phyloP scores from a whole-genome alignment of 2,113 vertebrate genomes.

The Dipodomys ordii region DNA sequence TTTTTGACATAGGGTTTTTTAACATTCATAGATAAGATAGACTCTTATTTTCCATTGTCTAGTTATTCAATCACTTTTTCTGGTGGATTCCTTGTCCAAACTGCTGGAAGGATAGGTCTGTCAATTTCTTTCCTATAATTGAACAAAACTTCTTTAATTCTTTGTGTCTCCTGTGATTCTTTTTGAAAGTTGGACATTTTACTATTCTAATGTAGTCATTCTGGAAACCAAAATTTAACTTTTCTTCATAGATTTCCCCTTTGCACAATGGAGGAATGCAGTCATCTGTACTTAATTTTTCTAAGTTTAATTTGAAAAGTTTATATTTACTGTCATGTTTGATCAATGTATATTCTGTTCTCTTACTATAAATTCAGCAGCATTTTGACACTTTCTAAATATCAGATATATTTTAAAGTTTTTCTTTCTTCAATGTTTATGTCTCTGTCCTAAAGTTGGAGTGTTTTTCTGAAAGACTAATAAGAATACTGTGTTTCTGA shows the following conservation, averaged over 20 bases:
- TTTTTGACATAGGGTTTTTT: neutral
- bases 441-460: neutral
- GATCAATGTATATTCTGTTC: neutral
- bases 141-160: too few relatives aligned
- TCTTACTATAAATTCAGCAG: neutral
- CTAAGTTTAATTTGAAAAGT: neutral
- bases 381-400: neutral
- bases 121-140: too few relatives aligned
- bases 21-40: too few relatives aligned
- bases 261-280: neutral
- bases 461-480: neutral
- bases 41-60: too few relatives aligned
- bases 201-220: neutral
- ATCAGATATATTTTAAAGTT: neutral
- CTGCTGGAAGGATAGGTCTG: too few relatives aligned
- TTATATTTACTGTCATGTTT: neutral
- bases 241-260: neutral
- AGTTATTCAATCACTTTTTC: too few relatives aligned
- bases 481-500: neutral
- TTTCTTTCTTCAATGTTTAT: neutral
- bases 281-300: neutral
- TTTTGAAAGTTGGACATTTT: neutral
- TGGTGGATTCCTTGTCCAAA: too few relatives aligned
- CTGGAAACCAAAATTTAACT: neutral
- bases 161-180: too few relatives aligned